These are phyloP conservation scores for Melanotaenia duboulayi DNA, from an alignment of 2,113 vertebrate genomes.

Conservation along the genomic window DNA sequence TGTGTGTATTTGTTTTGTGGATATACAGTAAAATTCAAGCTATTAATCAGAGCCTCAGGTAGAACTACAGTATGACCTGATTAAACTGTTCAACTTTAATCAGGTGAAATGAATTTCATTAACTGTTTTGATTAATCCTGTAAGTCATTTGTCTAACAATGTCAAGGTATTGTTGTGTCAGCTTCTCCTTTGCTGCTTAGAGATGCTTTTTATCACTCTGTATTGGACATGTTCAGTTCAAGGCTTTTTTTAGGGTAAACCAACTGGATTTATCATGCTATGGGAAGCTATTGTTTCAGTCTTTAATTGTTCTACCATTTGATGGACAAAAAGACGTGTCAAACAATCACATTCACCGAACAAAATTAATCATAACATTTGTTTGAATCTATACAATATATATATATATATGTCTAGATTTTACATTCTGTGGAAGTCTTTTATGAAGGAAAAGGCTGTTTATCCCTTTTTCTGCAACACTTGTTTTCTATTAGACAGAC, in stretches of 20 bases:
- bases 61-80: no score
- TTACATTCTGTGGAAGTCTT: background rate
- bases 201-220: background rate
- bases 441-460: background rate
- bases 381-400: no score
- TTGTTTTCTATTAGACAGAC: slow-evolving; percentile 5
- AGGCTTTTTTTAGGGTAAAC: background rate
- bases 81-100: no score
- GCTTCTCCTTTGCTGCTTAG: background rate
- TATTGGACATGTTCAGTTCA: background rate
- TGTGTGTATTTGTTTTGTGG: background rate
- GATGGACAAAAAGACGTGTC: background rate
- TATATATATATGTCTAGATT: background rate
- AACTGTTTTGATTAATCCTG: background rate
- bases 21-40: no score
- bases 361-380: background rate
- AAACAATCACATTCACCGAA: background rate
- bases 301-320: background rate
- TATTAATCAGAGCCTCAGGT: no score
- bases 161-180: background rate
- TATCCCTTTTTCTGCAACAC: background rate
- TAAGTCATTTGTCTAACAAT: background rate
- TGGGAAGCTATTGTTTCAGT: background rate
- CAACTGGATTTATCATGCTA: background rate
- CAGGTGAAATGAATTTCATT: background rate